A percentile compares a stretch with the other conserved stretches of the same genome.
Conservation (phyloP, 1,140 invertebrate species). For the Holotrichia oblita region DNA sequence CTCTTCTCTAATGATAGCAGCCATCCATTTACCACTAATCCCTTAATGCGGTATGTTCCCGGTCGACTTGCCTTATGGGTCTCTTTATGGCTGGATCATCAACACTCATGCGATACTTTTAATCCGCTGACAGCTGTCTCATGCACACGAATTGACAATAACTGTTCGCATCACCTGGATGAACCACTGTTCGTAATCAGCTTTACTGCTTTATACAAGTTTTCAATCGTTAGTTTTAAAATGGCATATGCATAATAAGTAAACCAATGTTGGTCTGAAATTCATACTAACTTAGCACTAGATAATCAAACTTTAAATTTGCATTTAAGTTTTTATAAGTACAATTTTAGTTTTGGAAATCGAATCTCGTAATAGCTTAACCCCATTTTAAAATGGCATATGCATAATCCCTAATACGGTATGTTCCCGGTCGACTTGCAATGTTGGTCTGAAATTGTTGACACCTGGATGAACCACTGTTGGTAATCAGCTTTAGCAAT, state of each 20-base stretch:
- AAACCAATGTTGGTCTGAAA: not conserved
- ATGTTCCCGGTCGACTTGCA: constrained; percentile 23
- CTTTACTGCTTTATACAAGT: not conserved
- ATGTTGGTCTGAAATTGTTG: not conserved
- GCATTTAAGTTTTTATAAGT: no score
- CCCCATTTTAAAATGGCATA: constrained; percentile 4
- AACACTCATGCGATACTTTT: constrained; percentile 36
- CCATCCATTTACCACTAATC: constrained; percentile 24
- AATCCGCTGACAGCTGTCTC: constrained; percentile 25
- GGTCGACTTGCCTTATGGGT: constrained; percentile 10
- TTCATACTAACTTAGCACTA: no score
- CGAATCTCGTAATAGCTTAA: not conserved
- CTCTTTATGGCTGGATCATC: not conserved
- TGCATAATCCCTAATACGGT: constrained; percentile 8
- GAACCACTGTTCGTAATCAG: constrained; percentile 19
- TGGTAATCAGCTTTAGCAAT: constrained; percentile 13
- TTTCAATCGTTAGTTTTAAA: constrained; percentile 2
- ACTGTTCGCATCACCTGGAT: constrained; percentile 22
- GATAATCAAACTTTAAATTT: no score
- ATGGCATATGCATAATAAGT: constrained; percentile 21
- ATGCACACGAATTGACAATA: constrained; percentile 22
- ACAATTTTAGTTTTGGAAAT: not conserved
- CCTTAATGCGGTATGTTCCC: constrained; percentile 30
- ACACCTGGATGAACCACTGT: constrained; percentile 6
- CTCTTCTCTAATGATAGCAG: constrained; percentile 5